These are phyloP conservation scores for Ia io DNA, from an alignment of 2,113 vertebrate genomes.

Conservation along the genomic window DNA sequence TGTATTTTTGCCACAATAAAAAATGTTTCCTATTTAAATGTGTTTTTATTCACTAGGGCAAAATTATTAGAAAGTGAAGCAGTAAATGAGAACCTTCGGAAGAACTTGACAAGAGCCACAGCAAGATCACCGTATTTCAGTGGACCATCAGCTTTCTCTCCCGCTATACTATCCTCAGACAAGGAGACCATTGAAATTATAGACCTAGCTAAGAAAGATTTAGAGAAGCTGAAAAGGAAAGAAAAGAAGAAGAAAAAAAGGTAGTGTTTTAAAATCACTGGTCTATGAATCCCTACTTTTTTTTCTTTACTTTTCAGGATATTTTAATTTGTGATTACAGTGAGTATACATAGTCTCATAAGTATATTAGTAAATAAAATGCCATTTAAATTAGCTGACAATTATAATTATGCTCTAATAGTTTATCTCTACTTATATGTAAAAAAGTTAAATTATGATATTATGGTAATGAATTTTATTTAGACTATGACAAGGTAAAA, in stretches of 20 bases:
- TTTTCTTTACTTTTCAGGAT: not conserved
- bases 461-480: not conserved
- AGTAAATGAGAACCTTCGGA: slow-evolving; percentile 93
- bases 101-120: slow-evolving; percentile 90
- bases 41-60: slow-evolving; percentile 82
- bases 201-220: slow-evolving; percentile 95
- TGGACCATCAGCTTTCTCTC: slow-evolving; percentile 84
- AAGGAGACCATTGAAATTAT: slow-evolving; percentile 95
- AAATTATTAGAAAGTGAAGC: slow-evolving; percentile 97
- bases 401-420: not conserved
- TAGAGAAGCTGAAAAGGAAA: slow-evolving; percentile 96
- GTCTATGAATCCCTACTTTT: not conserved
- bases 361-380: not conserved
- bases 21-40: not conserved
- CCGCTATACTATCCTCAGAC: slow-evolving; percentile 85
- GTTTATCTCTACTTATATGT: not conserved
- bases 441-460: slow-evolving; percentile 4
- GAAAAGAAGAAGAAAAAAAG: slow-evolving; percentile 98
- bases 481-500: not conserved
- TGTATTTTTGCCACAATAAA: not conserved
- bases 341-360: not conserved
- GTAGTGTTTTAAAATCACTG: slow-evolving; percentile 78
- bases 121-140: slow-evolving; percentile 88
- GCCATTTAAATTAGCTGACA: not conserved
- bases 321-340: slow-evolving; percentile 33